Percentiles rank a stretch among this genome's conserved stretches.
Conservation (phyloP, 2,113 vertebrate genomes). For the Acanthochromis polyacanthus region DNA sequence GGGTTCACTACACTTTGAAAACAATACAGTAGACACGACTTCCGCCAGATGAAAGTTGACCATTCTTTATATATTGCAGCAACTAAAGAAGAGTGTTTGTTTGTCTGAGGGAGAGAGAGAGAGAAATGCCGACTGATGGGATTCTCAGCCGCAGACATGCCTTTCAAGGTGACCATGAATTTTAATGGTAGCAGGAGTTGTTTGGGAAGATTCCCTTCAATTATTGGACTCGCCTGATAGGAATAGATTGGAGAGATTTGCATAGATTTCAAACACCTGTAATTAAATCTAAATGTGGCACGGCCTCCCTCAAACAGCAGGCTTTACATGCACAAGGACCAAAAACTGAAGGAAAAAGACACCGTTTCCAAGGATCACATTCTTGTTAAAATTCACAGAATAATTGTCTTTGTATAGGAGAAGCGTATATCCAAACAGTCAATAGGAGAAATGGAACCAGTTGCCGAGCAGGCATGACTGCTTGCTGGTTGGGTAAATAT, state of each 20-base stretch:
- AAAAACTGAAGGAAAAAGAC: constrained; percentile 26
- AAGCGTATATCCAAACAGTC: constrained; percentile 89
- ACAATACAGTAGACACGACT: constrained; percentile 71
- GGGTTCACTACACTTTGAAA: constrained; percentile 84
- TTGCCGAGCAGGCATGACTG: constrained; percentile 87
- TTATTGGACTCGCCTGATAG: constrained; percentile 77
- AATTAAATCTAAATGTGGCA: constrained; percentile 81
- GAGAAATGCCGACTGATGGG: constrained; percentile 44
- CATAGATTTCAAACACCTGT: constrained; percentile 82
- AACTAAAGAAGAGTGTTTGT: constrained; percentile 70
- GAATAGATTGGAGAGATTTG: constrained; percentile 79
- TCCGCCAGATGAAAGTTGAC: constrained; percentile 81
- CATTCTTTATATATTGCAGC: constrained; percentile 66
- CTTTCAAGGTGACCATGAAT: constrained; percentile 84
- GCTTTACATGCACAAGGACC: constrained; percentile 41
- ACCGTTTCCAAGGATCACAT: constrained; percentile 63
- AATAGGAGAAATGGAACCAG: constrained; percentile 88
- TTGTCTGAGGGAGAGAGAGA: constrained; percentile 44
- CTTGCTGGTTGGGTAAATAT: constrained; percentile 95
- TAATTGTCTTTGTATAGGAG: constrained; percentile 86
- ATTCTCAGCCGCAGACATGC: constrained; percentile 67
- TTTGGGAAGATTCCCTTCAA: constrained; percentile 77
- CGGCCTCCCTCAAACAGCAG: constrained; percentile 73
- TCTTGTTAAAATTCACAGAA: constrained; percentile 87
- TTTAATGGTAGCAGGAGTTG: constrained; percentile 74